phyloP scores from a whole-genome alignment of 2,888 invertebrate genomes.

The Aporophyla lueneburgensis region DNA sequence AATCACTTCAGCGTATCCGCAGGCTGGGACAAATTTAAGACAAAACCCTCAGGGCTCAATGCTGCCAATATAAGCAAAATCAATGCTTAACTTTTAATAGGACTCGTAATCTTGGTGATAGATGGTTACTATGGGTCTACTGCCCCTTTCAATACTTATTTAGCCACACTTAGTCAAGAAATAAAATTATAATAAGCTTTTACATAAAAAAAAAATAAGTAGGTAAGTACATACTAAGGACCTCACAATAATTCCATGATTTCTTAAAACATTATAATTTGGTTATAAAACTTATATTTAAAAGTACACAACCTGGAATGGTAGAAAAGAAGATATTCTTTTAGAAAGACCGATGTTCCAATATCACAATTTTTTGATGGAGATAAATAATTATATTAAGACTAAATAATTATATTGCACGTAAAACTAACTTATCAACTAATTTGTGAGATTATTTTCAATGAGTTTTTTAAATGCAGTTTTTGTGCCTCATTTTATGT shows the following conservation, averaged over 20 bases:
- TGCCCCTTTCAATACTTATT: neutral
- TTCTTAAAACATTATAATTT: conserved; percentile 35
- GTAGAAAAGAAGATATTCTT: conserved; percentile 76
- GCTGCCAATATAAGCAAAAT: too few relatives aligned
- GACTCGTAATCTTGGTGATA: too few relatives aligned
- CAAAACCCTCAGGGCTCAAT: too few relatives aligned
- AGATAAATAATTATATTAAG: conserved; percentile 48
- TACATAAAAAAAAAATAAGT: neutral
- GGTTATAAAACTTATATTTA: conserved; percentile 48
- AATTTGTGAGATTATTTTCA: conserved; percentile 70
- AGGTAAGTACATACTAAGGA: neutral
- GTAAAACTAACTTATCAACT: conserved; percentile 63
- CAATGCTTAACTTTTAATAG: neutral
- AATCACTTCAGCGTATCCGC: neutral
- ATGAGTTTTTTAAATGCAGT: conserved; percentile 44
- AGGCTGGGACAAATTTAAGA: too few relatives aligned
- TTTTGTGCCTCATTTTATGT: conserved; percentile 28
- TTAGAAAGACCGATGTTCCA: conserved; percentile 78
- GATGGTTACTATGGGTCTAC: neutral
- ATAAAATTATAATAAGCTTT: neutral
- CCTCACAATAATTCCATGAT: conserved; percentile 23
- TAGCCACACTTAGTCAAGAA: too few relatives aligned
- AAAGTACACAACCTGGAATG: conserved; percentile 83
- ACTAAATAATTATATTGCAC: conserved; percentile 69
- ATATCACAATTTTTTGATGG: conserved; percentile 79